phyloP scores from a whole-genome alignment of 2,113 vertebrate species.

The Zonotrichia leucophrys region DNA sequence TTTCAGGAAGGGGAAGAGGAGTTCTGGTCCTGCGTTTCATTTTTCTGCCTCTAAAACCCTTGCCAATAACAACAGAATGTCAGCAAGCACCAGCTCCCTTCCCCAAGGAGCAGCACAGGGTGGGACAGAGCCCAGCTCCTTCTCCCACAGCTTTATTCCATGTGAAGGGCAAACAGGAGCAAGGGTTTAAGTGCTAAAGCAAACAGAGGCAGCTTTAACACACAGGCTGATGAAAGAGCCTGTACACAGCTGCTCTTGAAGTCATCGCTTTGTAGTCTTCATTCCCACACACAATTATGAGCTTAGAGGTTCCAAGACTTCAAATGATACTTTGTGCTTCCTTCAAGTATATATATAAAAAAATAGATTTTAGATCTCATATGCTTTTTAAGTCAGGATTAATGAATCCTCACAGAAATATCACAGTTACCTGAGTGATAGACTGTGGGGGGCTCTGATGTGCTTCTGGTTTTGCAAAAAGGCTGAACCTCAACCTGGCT shows the following conservation, averaged over 20 bases:
- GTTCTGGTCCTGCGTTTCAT: not conserved
- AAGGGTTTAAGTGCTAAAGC: not conserved
- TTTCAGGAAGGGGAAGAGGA: not conserved
- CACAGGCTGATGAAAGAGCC: not conserved
- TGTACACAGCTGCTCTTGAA: not conserved
- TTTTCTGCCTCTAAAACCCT: not conserved
- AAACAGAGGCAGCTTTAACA: not conserved
- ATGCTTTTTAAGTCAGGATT: not conserved
- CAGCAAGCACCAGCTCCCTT: not conserved
- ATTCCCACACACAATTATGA: not conserved
- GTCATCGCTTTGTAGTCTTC: not conserved
- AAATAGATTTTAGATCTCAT: too few species aligned
- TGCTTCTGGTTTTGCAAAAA: not conserved
- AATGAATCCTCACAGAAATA: not conserved
- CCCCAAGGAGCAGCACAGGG: rapidly evolving
- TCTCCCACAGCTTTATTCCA: not conserved
- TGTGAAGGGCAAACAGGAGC: conserved; percentile 26
- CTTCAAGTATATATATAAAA: not conserved
- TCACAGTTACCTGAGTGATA: not conserved
- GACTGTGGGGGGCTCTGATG: too few species aligned
- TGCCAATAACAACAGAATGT: not conserved
- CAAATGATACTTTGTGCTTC: not conserved
- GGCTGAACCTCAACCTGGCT: not conserved
- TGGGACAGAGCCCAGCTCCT: not conserved
- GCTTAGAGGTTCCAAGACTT: not conserved